Evolutionary conservation across 1,140 invertebrate species (phyloP).

Genomic region (Ptiloglossa arizonensis): DNA sequence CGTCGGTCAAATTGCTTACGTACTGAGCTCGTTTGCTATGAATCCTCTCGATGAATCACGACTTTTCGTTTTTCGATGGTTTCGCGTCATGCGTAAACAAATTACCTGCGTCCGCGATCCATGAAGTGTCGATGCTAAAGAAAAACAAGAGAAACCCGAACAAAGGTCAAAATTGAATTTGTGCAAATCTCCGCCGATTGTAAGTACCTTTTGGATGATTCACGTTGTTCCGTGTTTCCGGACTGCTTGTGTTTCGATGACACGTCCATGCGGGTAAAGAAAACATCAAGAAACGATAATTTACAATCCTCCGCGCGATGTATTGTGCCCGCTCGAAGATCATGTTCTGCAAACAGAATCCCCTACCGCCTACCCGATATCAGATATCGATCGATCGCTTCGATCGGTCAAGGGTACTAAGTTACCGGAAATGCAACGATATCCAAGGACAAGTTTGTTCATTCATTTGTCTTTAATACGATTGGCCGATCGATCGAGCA

Average conservation of each 20-base stretch:
- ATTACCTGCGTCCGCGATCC: neutral
- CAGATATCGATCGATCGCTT: slow-evolving; percentile 21
- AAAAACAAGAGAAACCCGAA: neutral
- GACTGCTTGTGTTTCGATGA: too few species aligned
- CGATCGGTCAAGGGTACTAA: slow-evolving; percentile 43
- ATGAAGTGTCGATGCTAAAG: neutral
- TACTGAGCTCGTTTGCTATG: too few species aligned
- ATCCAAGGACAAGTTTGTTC: slow-evolving; percentile 58
- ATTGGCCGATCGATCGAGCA: slow-evolving; percentile 46
- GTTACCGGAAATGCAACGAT: slow-evolving; percentile 55
- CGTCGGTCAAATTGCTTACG: neutral
- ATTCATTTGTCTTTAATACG: slow-evolving; percentile 54
- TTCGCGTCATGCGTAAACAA: neutral
- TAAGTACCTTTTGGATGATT: neutral
- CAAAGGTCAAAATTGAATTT: slow-evolving; percentile 26
- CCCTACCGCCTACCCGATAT: neutral
- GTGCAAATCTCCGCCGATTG: neutral
- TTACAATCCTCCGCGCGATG: too few species aligned
- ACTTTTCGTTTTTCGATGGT: too few species aligned
- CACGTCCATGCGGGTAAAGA: too few species aligned
- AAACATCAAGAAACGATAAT: too few species aligned
- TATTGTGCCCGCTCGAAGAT: too few species aligned
- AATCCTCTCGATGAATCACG: neutral
- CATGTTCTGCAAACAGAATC: neutral
- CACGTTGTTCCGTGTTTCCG: too few species aligned